These are phyloP conservation scores for Chromis chromis DNA, from an alignment of 2,797 vertebrate species.

Conservation along the genomic window DNA sequence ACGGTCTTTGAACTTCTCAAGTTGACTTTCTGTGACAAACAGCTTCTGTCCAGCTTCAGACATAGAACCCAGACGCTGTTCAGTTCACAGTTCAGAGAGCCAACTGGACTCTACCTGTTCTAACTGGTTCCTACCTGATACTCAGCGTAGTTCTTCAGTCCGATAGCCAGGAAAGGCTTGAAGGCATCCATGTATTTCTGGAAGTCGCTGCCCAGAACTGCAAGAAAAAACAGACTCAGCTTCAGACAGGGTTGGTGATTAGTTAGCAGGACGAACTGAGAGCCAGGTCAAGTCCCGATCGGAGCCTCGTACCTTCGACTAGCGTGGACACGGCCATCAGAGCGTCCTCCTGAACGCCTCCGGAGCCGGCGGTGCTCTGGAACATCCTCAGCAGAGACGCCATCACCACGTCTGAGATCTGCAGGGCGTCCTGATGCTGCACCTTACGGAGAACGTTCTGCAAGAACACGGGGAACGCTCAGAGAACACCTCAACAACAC, in stretches of 20 bases:
- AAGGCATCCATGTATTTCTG: slow-evolving; percentile 99
- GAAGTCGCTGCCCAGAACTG: slow-evolving; percentile 95
- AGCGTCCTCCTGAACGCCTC: slow-evolving; percentile 95
- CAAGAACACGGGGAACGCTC: slow-evolving; percentile 3
- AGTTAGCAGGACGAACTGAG: no score
- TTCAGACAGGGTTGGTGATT: neutral
- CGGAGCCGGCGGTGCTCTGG: slow-evolving; percentile 96
- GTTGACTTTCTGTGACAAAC: no score
- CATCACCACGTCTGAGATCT: slow-evolving; percentile 99
- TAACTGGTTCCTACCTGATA: slow-evolving; percentile 91
- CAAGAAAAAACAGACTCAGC: neutral
- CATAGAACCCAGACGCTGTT: no score
- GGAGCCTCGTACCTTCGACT: slow-evolving; percentile 90
- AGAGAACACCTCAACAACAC: no score
- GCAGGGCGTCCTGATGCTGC: slow-evolving; percentile 96
- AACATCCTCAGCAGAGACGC: slow-evolving; percentile 97
- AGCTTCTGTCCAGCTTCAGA: no score
- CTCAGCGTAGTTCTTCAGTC: slow-evolving; percentile 97
- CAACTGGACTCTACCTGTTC: no score
- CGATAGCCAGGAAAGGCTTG: slow-evolving; percentile 95
- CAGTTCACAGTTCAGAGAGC: no score
- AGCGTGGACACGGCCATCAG: slow-evolving; percentile 98
- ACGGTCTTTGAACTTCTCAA: no score
- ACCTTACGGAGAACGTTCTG: slow-evolving; percentile 97
- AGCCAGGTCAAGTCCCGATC: no score